Conservation (phyloP, 2,888 invertebrate genomes). For the Hypsopygia costalis region DNA sequence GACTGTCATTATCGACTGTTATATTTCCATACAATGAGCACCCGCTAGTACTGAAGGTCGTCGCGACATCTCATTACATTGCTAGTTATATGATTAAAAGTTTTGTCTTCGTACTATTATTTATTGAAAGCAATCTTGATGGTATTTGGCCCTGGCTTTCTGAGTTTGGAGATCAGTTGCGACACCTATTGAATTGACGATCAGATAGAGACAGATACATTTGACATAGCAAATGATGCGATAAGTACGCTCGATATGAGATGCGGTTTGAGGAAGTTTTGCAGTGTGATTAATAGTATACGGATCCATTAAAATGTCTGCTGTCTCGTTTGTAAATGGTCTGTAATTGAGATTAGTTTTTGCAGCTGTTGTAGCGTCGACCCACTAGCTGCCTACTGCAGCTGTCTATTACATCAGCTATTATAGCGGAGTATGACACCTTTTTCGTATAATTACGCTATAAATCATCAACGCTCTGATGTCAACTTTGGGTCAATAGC, state of each 20-base stretch:
- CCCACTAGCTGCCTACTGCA: constrained; percentile 14
- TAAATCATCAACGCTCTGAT: constrained; percentile 2
- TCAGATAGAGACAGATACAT: constrained; percentile 30
- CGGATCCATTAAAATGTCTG: background rate
- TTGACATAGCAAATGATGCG: constrained; percentile 22
- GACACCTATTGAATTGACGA: constrained; percentile 47
- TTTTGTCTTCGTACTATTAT: constrained; percentile 45
- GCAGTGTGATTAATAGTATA: constrained; percentile 6
- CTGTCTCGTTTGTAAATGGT: background rate
- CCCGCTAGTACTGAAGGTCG: constrained; percentile 40
- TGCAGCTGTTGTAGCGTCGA: background rate
- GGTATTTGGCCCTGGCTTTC: constrained; percentile 65
- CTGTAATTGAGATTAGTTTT: background rate
- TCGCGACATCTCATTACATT: constrained; percentile 32
- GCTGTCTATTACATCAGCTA: constrained; percentile 7
- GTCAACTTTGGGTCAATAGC: constrained; percentile 6
- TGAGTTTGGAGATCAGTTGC: constrained; percentile 51
- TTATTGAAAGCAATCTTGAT: constrained; percentile 62
- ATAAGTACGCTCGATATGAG: constrained; percentile 12
- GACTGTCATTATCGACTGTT: constrained; percentile 42
- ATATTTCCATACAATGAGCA: constrained; percentile 68
- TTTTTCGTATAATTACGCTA: constrained; percentile 5
- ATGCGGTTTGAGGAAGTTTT: constrained; percentile 6
- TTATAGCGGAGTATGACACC: constrained; percentile 2
- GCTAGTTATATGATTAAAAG: constrained; percentile 40